phyloP scores from a whole-genome alignment of 2,113 vertebrate genomes.

The Pseudopodoces humilis region DNA sequence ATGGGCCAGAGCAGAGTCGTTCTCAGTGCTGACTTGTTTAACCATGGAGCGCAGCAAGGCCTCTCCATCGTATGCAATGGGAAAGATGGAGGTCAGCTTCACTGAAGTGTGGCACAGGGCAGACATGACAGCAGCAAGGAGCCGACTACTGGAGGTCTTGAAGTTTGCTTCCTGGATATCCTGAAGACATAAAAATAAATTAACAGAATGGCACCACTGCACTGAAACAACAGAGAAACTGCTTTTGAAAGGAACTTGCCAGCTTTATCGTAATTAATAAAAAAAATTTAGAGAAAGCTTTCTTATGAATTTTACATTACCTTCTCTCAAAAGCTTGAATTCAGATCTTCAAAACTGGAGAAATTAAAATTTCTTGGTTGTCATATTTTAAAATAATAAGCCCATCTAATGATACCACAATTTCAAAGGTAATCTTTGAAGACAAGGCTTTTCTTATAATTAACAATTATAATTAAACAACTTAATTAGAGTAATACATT shows the following conservation, averaged over 20 bases:
- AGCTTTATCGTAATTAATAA: neutral
- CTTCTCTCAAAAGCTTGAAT: neutral
- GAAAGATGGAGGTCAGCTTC: conserved; percentile 95
- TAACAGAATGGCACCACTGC: rapidly evolving
- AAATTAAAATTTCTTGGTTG: neutral
- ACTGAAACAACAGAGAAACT: neutral
- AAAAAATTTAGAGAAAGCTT: neutral
- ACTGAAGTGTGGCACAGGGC: conserved; percentile 96
- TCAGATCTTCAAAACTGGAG: neutral
- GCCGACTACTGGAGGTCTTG: conserved; percentile 93
- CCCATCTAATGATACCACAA: too few species aligned
- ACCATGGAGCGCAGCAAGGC: conserved; percentile 90
- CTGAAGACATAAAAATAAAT: conserved; percentile 60
- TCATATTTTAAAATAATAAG: neutral
- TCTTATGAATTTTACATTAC: neutral
- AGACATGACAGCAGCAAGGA: conserved; percentile 97
- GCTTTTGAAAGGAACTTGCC: neutral
- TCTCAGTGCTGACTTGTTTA: conserved; percentile 98
- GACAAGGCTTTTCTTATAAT: neutral
- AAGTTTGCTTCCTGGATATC: conserved; percentile 98
- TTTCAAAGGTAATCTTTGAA: too few species aligned
- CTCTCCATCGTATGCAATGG: conserved; percentile 97
- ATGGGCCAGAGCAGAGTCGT: conserved; percentile 93
- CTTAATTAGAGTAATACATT: neutral
- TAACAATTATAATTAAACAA: neutral